phyloP scores from a whole-genome alignment of 2,797 vertebrate species.

The Falco columbarius region DNA sequence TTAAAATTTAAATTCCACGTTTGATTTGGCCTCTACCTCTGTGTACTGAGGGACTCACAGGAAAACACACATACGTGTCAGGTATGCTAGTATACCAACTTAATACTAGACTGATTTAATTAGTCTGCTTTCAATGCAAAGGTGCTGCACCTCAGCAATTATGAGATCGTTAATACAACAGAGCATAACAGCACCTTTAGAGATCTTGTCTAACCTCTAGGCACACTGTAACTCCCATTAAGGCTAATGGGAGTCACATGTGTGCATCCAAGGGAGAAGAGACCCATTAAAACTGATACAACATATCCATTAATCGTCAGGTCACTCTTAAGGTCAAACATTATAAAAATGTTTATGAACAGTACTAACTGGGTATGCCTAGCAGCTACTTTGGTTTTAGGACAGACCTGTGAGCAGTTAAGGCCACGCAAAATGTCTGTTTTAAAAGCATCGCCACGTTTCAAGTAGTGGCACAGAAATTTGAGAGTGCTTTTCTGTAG shows the following conservation, averaged over 20 bases:
- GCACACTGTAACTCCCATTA: conserved; percentile 59
- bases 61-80: not conserved
- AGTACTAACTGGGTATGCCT: conserved; percentile 46
- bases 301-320: conserved; percentile 65
- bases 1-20: not conserved
- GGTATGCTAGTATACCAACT: not conserved
- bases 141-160: conserved; percentile 67
- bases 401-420: conserved; percentile 23
- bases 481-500: conserved; percentile 25
- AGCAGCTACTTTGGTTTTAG: not conserved
- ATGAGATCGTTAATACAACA: conserved; percentile 64
- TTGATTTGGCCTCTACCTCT: not conserved
- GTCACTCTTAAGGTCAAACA: conserved; percentile 65
- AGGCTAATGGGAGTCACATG: conserved; percentile 66
- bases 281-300: conserved; percentile 66
- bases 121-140: conserved; percentile 60
- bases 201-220: conserved; percentile 65
- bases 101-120: conserved; percentile 21
- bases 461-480: conserved; percentile 29
- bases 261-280: conserved; percentile 57
- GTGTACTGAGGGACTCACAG: not conserved
- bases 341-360: conserved; percentile 70
- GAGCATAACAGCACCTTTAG: conserved; percentile 49
- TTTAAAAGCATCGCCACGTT: conserved; percentile 48
- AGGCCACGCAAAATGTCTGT: conserved; percentile 40